These are phyloP conservation scores for Zaprionus lineosus DNA, from an alignment of 2,888 invertebrate species.

Conservation along the genomic window DNA sequence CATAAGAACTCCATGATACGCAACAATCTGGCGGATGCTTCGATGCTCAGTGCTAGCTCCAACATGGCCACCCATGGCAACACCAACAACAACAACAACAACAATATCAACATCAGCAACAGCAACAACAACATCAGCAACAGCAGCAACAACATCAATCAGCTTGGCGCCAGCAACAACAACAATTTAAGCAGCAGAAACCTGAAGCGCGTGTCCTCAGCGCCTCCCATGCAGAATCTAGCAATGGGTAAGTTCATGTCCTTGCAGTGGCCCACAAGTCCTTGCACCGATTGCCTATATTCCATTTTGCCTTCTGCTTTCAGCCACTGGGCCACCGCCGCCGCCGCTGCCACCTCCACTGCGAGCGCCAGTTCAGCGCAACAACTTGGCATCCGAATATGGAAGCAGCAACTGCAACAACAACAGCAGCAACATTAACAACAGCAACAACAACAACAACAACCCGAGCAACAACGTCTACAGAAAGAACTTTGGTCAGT, in stretches of 20 bases:
- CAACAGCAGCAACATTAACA: constrained; percentile 36
- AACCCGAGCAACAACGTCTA: constrained; percentile 47
- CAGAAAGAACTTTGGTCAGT: constrained; percentile 49
- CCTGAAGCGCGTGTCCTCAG: constrained; percentile 85
- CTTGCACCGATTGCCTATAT: too few species aligned
- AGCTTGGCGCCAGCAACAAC: constrained; percentile 45
- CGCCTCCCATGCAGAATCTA: constrained; percentile 83
- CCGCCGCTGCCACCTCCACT: constrained; percentile 87
- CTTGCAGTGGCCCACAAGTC: not conserved
- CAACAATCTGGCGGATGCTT: constrained; percentile 73
- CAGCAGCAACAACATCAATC: constrained; percentile 52
- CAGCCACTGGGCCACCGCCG: constrained; percentile 86
- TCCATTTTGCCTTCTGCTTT: too few species aligned
- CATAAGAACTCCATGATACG: constrained; percentile 81
- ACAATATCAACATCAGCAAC: constrained; percentile 75
- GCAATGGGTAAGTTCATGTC: constrained; percentile 73
- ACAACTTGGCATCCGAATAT: constrained; percentile 56
- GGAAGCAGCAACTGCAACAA: constrained; percentile 22
- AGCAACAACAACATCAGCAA: constrained; percentile 30
- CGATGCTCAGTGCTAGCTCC: constrained; percentile 37
- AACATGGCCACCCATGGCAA: constrained; percentile 50
- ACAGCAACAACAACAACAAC: constrained; percentile 17
- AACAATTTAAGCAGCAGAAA: constrained; percentile 77
- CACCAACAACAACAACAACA: constrained; percentile 33
- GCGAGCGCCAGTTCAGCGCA: constrained; percentile 80